Base-by-base conservation (phyloP, 2,113 vertebrate genomes). In the Apteryx mantelli region DNA sequence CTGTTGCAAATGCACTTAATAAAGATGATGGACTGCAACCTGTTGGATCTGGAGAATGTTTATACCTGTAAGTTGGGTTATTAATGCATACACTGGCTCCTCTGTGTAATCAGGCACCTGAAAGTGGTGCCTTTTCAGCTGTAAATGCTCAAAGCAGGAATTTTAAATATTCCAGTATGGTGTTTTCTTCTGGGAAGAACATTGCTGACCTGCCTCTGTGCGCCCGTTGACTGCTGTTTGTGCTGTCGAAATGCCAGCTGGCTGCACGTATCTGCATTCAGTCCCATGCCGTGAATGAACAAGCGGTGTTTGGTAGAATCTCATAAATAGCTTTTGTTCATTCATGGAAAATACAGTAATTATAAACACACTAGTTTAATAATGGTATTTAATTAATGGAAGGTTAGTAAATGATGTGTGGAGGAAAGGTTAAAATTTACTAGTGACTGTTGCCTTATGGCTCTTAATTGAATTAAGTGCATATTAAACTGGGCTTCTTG, bases 381-480 rank as follows among this genome's bases (percentile, higher is more conserved):
- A 95, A 89, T 68, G 81, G 64, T 36, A 13, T 36, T 86, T 96
- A 94, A 89, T 95, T 96, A 93, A 93, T 93, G 88, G 42, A 1
- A 2, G 82, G 85, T 82, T 91, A 90, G 89, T 91, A 97, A 96
- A 88, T 0, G 28, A 78, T 91, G 89, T 13, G 0, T 90, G 64
- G 76, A 95, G 68, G 85, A 92, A 81, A 94, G 82, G 89, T 95
- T 95, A 94, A 88, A 90, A 96, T 90, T 86, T 93, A 95, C 85
- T 91, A 71, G 84, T 78, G 79, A 80, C 79, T 65, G 71, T 90
- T 36, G 22, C 82, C 60, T 15, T 86, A 82, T 70, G 86, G 76
- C 52, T 95, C 61, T 90, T 97, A 94, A 97, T 93, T 96, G 73
- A 97, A 95, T 97, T 97, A 94, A 93, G 38, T 56, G 56, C 8